Evolutionary conservation across 2,113 vertebrate genomes (phyloP).

Genomic region (Murina feae): DNA sequence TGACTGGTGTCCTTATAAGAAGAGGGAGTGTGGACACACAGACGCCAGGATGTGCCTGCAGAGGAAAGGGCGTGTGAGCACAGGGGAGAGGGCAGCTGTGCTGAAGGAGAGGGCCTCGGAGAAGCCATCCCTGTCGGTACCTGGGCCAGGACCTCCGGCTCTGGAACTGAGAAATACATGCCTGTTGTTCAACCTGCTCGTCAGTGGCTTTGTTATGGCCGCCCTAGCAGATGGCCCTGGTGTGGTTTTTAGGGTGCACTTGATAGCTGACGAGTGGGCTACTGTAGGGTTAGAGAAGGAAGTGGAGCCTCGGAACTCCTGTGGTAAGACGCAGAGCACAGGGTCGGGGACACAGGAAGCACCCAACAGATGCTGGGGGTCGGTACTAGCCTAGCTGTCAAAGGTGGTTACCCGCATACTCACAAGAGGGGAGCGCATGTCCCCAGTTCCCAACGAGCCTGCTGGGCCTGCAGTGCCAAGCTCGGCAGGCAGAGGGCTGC

Average conservation of each 20-base stretch:
- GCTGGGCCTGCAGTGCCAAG: neutral
- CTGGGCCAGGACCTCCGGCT: neutral
- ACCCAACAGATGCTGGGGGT: neutral
- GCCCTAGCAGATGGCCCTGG: neutral
- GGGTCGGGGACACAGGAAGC: neutral
- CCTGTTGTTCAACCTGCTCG: no score
- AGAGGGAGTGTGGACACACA: neutral
- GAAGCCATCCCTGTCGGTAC: fast-evolving
- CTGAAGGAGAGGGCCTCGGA: neutral
- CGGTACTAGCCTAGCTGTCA: fast-evolving
- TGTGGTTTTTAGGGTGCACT: neutral
- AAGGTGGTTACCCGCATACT: no score
- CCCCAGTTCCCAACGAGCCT: neutral
- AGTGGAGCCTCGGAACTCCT: neutral
- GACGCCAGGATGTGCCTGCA: no score
- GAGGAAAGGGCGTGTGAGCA: neutral
- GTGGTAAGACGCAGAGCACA: neutral
- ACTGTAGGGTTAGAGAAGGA: neutral
- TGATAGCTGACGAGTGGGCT: neutral
- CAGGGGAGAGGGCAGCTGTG: fast-evolving
- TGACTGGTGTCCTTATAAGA: neutral
- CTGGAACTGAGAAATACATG: no score
- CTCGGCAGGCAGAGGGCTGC: neutral
- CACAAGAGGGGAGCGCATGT: neutral
- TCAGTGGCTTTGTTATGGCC: neutral